Evolutionary conservation across 2,113 vertebrate species (phyloP), one percentile per base, ranked within the genome.

Genomic region (Sprattus sprattus): DNA sequence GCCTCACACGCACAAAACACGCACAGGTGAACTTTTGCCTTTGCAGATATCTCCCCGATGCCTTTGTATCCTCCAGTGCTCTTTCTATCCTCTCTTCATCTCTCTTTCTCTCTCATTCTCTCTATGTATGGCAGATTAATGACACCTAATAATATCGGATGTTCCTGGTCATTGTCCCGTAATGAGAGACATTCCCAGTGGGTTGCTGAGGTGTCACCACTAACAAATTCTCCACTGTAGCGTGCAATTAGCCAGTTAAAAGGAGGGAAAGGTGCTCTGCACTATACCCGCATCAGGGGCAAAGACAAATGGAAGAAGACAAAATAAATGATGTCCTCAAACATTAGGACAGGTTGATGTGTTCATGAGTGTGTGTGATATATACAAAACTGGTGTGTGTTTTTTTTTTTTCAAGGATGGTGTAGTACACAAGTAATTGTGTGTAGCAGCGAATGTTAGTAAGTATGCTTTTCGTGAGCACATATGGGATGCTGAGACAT

Each of bases 81-180:
- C 46, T 54, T 57, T 25, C 49, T 87, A 15, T 78, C 11, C 32
- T 32, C 28, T 13, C 44, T 39, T 15, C 32, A 28, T 32, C 71
- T 13, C 71, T 78, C 93, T 89, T 88, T 85, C 81, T 86, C 88
- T 46, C 90, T 91, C 88, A 93, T 89, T 90, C 93, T 93, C 94
- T 91, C 92, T 93, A 92, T 96, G 95, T 95, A 95, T 95, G 94
- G 96, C 97, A 99, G 97, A 99, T 98, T 98, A 99, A 99, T 99
- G 98, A 97, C 97, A 97, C 96, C 96, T 98, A 98, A 99, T 99
- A 99, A 98, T 97, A 97, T 97, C 97, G 97, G 97, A 98, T 98
- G 97, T 98, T 98, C 97, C 97, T 98, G 97, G 97, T 99, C 97
- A 96, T 96, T 94, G 96, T 95, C 95, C 94, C 94, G 96, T 98